A percentile compares a stretch with the other conserved stretches of the same genome.
Evolutionary conservation across 2,888 invertebrate genomes (phyloP).

Genomic region (Dicyrtomina minuta): DNA sequence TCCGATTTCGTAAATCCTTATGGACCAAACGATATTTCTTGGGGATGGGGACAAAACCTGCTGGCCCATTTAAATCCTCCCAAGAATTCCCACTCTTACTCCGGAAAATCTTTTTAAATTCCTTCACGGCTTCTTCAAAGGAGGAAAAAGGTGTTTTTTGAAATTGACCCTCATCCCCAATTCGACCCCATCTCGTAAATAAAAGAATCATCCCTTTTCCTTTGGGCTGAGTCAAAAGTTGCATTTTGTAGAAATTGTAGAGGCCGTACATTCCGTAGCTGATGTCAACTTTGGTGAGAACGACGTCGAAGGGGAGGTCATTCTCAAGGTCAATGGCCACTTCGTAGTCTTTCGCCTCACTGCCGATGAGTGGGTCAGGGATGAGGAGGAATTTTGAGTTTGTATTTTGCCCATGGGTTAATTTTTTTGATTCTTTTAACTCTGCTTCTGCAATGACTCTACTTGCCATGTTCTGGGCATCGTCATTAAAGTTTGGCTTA

Average conservation of each 20-base stretch:
- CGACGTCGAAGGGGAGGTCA: conserved; percentile 57
- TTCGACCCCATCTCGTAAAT: conserved; percentile 62
- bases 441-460: conserved; percentile 21
- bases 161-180: conserved; percentile 59
- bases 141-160: conserved; percentile 60
- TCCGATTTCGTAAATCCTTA: conserved; percentile 55
- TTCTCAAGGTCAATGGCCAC: conserved; percentile 56
- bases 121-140: conserved; percentile 58
- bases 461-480: conserved; percentile 35
- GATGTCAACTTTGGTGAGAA: conserved; percentile 60
- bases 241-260: conserved; percentile 63
- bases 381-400: neutral
- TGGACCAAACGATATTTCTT: conserved; percentile 60
- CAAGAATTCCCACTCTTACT: conserved; percentile 60
- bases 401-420: conserved; percentile 25
- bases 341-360: conserved; percentile 44
- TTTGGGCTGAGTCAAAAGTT: conserved; percentile 55
- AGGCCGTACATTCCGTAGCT: conserved; percentile 58
- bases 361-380: conserved; percentile 41
- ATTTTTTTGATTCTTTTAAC: conserved; percentile 19
- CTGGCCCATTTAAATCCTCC: conserved; percentile 53
- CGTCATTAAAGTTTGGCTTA: neutral
- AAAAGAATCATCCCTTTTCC: conserved; percentile 58
- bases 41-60: conserved; percentile 54
- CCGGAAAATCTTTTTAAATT: conserved; percentile 60